Conservation (phyloP, 2,888 invertebrate species). For the Idaea straminata region DNA sequence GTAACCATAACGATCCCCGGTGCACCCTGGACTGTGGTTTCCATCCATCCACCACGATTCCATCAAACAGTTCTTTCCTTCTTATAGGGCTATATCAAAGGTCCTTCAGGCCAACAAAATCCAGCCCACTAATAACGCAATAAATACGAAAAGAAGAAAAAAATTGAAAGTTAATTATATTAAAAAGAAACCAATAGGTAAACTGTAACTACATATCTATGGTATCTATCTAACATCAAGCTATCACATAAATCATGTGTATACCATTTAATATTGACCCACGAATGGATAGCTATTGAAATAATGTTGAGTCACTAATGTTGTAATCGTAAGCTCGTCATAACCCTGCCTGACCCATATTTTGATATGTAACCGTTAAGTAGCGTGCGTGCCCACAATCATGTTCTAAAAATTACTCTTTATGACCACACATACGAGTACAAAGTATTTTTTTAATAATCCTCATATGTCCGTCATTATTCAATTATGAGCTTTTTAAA, state of each 20-base stretch:
- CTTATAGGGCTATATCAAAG: no score
- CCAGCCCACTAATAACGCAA: no score
- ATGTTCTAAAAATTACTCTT: slow-evolving; percentile 52
- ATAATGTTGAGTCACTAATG: slow-evolving; percentile 50
- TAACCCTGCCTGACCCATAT: slow-evolving; percentile 47
- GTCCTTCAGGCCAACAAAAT: no score
- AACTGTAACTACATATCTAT: neutral
- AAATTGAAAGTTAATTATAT: slow-evolving; percentile 19
- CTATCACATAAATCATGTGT: neutral
- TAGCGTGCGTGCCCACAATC: slow-evolving; percentile 66
- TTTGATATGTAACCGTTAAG: slow-evolving; percentile 27
- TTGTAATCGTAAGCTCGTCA: slow-evolving; percentile 48
- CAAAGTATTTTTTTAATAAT: slow-evolving; percentile 55
- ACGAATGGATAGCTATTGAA: slow-evolving; percentile 42
- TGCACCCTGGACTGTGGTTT: no score
- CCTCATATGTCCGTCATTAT: slow-evolving; percentile 55
- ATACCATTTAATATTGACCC: slow-evolving; percentile 33
- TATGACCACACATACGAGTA: slow-evolving; percentile 67
- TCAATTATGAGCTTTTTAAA: slow-evolving; percentile 49
- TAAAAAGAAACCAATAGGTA: neutral
- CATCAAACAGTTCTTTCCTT: no score
- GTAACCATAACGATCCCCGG: no score
- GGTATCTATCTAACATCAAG: slow-evolving; percentile 5
- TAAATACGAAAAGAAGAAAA: slow-evolving; percentile 10
- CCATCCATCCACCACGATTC: no score